Evolutionary conservation across 2,797 vertebrate genomes (phyloP).

Genomic region (Leucoraja ocellata): DNA sequence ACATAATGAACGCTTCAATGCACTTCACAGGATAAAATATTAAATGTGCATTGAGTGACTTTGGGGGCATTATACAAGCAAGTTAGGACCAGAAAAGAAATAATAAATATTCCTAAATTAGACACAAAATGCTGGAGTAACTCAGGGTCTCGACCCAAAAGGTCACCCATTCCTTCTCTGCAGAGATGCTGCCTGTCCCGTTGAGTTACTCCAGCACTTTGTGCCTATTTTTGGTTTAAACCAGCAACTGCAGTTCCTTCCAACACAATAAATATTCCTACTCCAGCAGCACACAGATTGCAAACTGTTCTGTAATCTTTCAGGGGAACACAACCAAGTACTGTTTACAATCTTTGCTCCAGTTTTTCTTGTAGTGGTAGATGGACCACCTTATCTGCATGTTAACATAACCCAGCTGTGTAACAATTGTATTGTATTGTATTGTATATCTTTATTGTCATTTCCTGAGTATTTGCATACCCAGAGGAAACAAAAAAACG

Average conservation of each 20-base stretch:
- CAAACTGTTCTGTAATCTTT: background rate
- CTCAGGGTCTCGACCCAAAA: too few relatives aligned
- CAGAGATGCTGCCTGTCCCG: too few relatives aligned
- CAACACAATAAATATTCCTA: background rate
- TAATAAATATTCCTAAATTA: too few relatives aligned
- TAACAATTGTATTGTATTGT: too few relatives aligned
- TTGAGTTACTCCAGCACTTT: too few relatives aligned
- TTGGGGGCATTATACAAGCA: background rate
- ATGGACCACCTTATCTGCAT: background rate
- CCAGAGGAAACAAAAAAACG: too few relatives aligned
- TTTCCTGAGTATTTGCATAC: too few relatives aligned
- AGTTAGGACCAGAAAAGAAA: background rate
- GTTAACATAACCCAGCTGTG: background rate
- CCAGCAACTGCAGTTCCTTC: too few relatives aligned
- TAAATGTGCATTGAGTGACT: background rate
- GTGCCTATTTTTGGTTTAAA: too few relatives aligned
- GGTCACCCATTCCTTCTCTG: too few relatives aligned
- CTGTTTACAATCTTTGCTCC: background rate
- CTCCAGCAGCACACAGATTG: background rate
- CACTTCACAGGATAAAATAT: background rate
- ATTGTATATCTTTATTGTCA: too few relatives aligned
- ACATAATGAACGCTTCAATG: background rate
- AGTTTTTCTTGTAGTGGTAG: background rate
- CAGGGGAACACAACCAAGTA: background rate
- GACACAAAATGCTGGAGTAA: too few relatives aligned